Evolutionary conservation across 2,797 vertebrate genomes (phyloP).

Genomic region (Glyptemys insculpta): DNA sequence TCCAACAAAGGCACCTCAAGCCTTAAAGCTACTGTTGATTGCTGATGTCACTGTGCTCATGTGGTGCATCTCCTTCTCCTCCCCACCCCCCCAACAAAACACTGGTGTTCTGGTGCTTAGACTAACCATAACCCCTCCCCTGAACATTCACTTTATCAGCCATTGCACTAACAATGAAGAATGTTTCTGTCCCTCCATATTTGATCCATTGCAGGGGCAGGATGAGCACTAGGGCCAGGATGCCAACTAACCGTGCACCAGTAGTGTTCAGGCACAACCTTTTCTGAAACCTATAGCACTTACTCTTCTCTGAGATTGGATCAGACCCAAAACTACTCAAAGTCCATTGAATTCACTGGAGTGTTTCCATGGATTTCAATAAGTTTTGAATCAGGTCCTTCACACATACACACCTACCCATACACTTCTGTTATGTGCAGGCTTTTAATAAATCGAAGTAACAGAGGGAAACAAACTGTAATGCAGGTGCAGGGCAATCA

Average conservation of each 20-base stretch:
- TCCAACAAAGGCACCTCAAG: background rate
- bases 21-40: background rate
- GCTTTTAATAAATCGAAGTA: too few relatives aligned
- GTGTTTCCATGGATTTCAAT: background rate
- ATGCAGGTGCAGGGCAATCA: background rate
- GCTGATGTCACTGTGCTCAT: background rate
- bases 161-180: background rate
- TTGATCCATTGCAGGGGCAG: background rate
- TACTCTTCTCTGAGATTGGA: background rate
- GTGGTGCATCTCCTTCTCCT: background rate
- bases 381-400: background rate
- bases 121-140: background rate
- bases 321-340: background rate
- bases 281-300: background rate
- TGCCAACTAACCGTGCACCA: background rate
- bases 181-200: background rate
- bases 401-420: background rate
- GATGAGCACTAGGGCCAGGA: background rate
- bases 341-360: background rate
- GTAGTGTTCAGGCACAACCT: background rate
- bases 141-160: background rate
- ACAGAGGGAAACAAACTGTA: background rate
- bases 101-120: background rate
- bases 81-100: background rate
- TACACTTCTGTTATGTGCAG: background rate